Evolutionary conservation across 1,140 invertebrate species (phyloP).

Genomic region (Ceratosolen fusciceps): DNA sequence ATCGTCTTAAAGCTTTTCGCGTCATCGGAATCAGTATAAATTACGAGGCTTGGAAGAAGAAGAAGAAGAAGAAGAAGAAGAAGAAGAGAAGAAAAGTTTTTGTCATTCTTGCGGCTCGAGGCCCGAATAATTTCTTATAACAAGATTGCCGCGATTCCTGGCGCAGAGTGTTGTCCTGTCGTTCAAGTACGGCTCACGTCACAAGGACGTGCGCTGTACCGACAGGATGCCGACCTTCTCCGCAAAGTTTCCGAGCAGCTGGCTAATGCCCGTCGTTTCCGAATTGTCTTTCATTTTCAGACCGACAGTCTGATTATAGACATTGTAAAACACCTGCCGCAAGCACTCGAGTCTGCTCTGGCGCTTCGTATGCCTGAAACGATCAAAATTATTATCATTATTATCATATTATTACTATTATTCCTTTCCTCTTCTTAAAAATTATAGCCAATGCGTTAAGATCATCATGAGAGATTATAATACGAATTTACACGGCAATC

Average conservation of each 20-base stretch:
- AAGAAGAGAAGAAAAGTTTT: not conserved
- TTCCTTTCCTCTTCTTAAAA: too few species aligned
- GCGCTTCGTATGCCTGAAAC: slow-evolving; percentile 55
- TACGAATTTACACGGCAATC: too few species aligned
- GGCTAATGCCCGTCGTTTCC: slow-evolving; percentile 69
- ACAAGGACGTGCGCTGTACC: slow-evolving; percentile 68
- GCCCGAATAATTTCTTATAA: slow-evolving; percentile 44
- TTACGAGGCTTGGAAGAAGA: not conserved
- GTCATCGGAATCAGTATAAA: too few species aligned
- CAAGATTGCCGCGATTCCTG: slow-evolving; percentile 55
- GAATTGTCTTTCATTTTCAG: slow-evolving; percentile 73
- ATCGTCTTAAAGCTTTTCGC: too few species aligned
- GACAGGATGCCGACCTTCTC: slow-evolving; percentile 75
- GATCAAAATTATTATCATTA: too few species aligned
- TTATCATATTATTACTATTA: too few species aligned
- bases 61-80: not conserved
- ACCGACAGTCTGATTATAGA: slow-evolving; percentile 73
- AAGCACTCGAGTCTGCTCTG: slow-evolving; percentile 74
- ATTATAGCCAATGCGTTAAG: too few species aligned
- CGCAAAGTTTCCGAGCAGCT: slow-evolving; percentile 73
- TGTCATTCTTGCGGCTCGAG: slow-evolving; percentile 27
- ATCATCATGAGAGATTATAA: too few species aligned
- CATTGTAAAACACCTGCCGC: slow-evolving; percentile 72
- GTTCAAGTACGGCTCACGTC: slow-evolving; percentile 57
- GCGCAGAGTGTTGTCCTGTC: slow-evolving; percentile 45